Evolutionary conservation across 2,113 vertebrate species (phyloP).

Genomic region (Chaetodon auriga): DNA sequence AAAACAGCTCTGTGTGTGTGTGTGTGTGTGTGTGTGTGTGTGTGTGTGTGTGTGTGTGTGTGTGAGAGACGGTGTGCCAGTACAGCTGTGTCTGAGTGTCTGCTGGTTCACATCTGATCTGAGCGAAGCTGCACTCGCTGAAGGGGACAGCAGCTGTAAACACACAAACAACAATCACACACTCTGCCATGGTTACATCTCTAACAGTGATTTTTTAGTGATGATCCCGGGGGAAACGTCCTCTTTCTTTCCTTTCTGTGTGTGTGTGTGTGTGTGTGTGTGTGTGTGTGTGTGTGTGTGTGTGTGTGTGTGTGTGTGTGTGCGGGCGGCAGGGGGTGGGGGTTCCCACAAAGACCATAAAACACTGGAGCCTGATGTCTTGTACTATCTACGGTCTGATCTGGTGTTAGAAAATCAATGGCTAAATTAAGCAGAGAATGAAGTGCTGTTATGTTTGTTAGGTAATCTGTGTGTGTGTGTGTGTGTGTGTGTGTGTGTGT

Average conservation of each 20-base stretch:
- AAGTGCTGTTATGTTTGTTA: slow-evolving; percentile 61
- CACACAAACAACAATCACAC: slow-evolving; percentile 48
- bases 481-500: not conserved
- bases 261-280: not conserved
- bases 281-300: not conserved
- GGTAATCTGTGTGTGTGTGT: slow-evolving; percentile 2
- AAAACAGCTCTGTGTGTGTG: not conserved
- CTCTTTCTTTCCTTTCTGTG: slow-evolving; percentile 27
- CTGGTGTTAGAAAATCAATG: slow-evolving; percentile 72
- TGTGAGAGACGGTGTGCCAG: slow-evolving; percentile 26
- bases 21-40: slow-evolving; percentile 19
- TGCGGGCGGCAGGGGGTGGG: not conserved
- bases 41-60: not conserved
- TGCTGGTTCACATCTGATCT: slow-evolving; percentile 62
- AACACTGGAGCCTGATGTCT: slow-evolving; percentile 60
- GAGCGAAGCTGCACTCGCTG: slow-evolving; percentile 46
- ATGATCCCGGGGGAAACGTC: slow-evolving; percentile 27
- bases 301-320: not conserved
- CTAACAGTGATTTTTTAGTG: slow-evolving; percentile 49
- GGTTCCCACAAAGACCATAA: slow-evolving; percentile 56
- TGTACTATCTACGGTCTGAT: slow-evolving; percentile 52
- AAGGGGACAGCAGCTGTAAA: slow-evolving; percentile 39
- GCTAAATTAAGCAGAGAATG: slow-evolving; percentile 75
- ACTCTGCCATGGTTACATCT: slow-evolving; percentile 28
- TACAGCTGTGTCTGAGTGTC: slow-evolving; percentile 49